These are phyloP conservation scores for Drosophila rellima DNA, from an alignment of 2,888 invertebrate genomes.

Conservation along the genomic window DNA sequence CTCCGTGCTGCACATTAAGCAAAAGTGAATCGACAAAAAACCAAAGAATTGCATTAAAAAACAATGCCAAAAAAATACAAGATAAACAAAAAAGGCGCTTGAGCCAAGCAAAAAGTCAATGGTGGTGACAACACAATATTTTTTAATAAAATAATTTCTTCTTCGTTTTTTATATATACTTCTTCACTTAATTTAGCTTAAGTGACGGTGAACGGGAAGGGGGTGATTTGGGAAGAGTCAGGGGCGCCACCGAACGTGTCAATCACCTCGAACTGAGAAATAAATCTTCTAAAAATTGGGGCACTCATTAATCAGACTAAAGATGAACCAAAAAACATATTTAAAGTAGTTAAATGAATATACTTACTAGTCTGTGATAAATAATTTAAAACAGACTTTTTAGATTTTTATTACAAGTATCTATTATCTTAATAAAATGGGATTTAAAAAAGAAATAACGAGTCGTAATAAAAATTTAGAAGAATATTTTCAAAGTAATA, in stretches of 20 bases:
- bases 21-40: conserved; percentile 52
- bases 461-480: no score
- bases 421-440: no score
- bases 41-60: conserved; percentile 60
- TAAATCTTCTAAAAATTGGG: conserved; percentile 35
- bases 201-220: neutral
- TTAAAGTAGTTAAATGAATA: conserved; percentile 1
- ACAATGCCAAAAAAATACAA: conserved; percentile 70
- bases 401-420: no score
- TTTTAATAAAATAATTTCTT: conserved; percentile 38
- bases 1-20: conserved; percentile 60
- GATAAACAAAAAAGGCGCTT: conserved; percentile 73
- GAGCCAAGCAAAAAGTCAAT: conserved; percentile 48
- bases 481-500: no score
- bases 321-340: conserved; percentile 16
- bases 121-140: conserved; percentile 64
- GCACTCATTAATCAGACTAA: conserved; percentile 26
- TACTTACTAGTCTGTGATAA: neutral
- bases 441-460: no score
- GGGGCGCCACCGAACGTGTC: conserved; percentile 78
- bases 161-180: conserved; percentile 6
- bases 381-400: no score
- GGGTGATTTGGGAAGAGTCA: conserved; percentile 46
- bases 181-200: conserved; percentile 11
- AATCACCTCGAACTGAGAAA: conserved; percentile 69